Conservation (phyloP, 2,113 vertebrate genomes). For the Dicrurus megarhynchus region DNA sequence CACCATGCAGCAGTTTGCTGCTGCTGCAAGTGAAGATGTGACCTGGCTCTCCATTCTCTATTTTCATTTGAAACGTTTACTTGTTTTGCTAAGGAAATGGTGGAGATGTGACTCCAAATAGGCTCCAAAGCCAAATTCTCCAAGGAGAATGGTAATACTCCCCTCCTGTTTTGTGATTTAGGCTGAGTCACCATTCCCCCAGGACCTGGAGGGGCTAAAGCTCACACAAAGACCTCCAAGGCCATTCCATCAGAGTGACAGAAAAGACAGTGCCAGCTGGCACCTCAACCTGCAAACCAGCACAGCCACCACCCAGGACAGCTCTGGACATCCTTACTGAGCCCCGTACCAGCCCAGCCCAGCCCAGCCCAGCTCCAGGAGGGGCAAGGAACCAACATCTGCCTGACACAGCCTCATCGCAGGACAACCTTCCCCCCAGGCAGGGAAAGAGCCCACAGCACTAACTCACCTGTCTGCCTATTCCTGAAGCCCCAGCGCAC, state of each 20-base stretch:
- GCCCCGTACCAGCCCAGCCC: neutral
- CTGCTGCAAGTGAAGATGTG: neutral
- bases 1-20: neutral
- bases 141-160: neutral
- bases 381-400: neutral
- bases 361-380: neutral
- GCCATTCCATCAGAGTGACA: neutral
- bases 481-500: neutral
- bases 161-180: neutral
- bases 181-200: neutral
- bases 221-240: neutral
- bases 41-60: neutral
- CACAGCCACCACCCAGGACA: neutral
- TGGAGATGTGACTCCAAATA: neutral
- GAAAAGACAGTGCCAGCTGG: neutral
- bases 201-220: neutral
- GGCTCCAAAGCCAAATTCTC: neutral
- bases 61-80: neutral
- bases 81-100: neutral
- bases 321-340: neutral
- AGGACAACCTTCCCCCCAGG: neutral
- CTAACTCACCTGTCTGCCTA: neutral
- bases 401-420: neutral
- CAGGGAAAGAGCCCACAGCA: neutral
- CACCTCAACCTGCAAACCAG: neutral